Evolutionary conservation across 37 sponge, comb jelly and placozoan genomes (phyloP), one percentile per base, ranked within the genome.

Genomic region (Chondrosia reniformis): DNA sequence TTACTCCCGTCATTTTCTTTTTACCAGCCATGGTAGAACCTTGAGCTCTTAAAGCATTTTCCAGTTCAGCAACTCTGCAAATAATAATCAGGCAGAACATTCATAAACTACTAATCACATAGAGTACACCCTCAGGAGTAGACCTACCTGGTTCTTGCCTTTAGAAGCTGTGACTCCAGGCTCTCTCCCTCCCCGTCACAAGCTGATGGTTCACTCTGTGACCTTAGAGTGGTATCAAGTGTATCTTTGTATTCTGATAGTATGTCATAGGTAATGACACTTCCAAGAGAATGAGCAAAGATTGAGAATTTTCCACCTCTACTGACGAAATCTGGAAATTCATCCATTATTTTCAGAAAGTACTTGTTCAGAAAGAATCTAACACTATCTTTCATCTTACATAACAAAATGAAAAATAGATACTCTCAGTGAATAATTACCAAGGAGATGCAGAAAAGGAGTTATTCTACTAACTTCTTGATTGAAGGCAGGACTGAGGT

Each of bases 211-310:
- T 30, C 28, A n/a, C n/a, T n/a, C n/a, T n/a, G n/a, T n/a, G n/a
- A n/a, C n/a, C n/a, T n/a, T n/a, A n/a, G n/a, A n/a, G n/a, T n/a
- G n/a, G n/a, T n/a, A n/a, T n/a, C n/a, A 22, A 45, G 45, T 25
- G 34, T 55, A 17, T 22, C 32, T 28, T 66, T 80, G 69, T 46
- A 57, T 69, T 65, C 67, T 0, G 74, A 44, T 31, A 93, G 78
- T 42, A 93, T 85, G 42, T 95, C 95, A 83, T 82, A 95, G 46
- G 62, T 75, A 33, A 95, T 83, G 43, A 95, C 92, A 38, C 92
- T 91, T 58, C 95, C 95, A 15, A 95, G 89, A 27, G 95, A 95
- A 63, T 95, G 95, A 31, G 82, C 95, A 62, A 91, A 56, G 19
- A 91, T 32, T 37, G 92, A 91, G 62, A 95, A 83, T 13, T 85